Conservation (phyloP, 2,797 vertebrate species). For the Ptychadena robeensis region DNA sequence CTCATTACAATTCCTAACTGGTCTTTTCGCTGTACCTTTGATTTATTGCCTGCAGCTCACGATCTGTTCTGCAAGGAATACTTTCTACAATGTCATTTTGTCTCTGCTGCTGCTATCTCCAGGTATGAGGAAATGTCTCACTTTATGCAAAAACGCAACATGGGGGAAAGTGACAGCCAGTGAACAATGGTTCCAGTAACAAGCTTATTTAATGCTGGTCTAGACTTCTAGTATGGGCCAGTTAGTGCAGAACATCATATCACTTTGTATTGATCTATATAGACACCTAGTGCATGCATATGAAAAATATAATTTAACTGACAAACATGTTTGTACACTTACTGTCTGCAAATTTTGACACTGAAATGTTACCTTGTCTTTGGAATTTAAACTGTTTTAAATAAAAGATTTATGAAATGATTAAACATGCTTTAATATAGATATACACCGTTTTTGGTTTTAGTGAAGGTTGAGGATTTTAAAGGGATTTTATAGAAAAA, state of each 20-base stretch:
- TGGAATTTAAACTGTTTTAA: too few relatives aligned
- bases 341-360: too few relatives aligned
- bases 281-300: background rate
- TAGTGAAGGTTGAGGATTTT: too few relatives aligned
- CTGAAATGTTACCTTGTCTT: too few relatives aligned
- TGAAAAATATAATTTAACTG: background rate
- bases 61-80: conserved; percentile 8
- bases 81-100: conserved; percentile 12
- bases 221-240: background rate
- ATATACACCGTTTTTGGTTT: too few relatives aligned
- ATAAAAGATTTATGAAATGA: too few relatives aligned
- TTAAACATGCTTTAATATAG: too few relatives aligned
- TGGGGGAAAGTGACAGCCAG: conserved; percentile 13
- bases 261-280: background rate
- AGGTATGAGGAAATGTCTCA: conserved; percentile 31
- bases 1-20: background rate
- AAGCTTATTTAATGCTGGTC: conserved; percentile 10
- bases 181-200: background rate
- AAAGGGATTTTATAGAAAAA: too few relatives aligned
- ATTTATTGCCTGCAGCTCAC: conserved; percentile 38
- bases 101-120: conserved; percentile 24
- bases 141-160: conserved; percentile 31
- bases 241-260: conserved; percentile 1
- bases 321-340: background rate
- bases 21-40: conserved; percentile 25